phyloP scores from a whole-genome alignment of 2,113 vertebrate genomes.

The Callipepla californica region DNA sequence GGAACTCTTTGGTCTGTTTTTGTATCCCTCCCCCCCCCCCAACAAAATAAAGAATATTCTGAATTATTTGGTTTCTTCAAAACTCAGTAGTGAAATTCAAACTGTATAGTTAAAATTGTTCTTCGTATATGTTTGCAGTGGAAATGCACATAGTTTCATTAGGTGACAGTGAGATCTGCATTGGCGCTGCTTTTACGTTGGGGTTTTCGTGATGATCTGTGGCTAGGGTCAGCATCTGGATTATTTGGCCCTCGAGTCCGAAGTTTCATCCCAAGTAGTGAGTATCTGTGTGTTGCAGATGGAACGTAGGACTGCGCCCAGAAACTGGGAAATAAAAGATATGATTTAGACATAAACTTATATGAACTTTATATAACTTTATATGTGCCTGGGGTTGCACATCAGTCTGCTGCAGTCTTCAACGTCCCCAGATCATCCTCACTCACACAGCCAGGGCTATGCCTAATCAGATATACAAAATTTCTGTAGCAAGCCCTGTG shows the following conservation, averaged over 20 bases:
- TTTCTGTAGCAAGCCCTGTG: background rate
- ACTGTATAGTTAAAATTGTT: background rate
- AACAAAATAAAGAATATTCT: background rate
- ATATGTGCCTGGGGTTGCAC: background rate
- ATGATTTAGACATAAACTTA: background rate
- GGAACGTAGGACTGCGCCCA: background rate
- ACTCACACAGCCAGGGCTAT: too few relatives aligned
- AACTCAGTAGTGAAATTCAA: background rate
- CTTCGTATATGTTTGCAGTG: background rate
- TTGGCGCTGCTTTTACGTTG: background rate
- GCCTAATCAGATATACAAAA: background rate
- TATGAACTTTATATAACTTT: background rate
- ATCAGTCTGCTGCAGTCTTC: background rate
- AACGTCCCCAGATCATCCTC: background rate
- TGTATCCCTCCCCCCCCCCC: background rate
- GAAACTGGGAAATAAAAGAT: background rate
- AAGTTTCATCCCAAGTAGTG: background rate
- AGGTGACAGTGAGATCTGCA: background rate
- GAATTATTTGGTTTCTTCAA: background rate
- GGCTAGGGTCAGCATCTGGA: background rate
- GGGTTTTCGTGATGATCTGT: background rate
- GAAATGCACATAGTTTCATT: background rate
- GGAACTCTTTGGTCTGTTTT: background rate
- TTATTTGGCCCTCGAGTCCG: background rate
- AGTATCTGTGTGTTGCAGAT: conserved; percentile 1